phyloP scores from a whole-genome alignment of 1,140 invertebrate genomes.

The Caenorhabditis briggsae region DNA sequence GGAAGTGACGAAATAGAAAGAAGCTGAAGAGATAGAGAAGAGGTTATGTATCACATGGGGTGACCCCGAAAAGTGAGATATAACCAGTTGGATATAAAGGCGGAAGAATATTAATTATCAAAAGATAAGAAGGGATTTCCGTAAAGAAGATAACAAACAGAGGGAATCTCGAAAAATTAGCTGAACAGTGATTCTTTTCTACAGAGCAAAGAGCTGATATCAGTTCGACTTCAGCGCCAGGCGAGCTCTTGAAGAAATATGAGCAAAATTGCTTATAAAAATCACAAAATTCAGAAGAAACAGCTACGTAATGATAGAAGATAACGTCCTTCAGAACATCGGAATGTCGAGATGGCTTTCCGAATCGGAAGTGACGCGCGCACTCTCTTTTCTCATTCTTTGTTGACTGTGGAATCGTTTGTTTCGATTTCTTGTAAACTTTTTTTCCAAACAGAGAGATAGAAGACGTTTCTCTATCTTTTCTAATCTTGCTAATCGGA shows the following conservation, averaged over 20 bases:
- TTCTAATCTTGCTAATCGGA: slow-evolving; percentile 32
- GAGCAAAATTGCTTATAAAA: too few species aligned
- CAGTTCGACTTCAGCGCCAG: too few species aligned
- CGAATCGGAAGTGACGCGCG: slow-evolving; percentile 41
- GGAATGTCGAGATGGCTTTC: slow-evolving; percentile 31
- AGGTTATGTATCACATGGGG: background rate
- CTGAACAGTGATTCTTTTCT: too few species aligned
- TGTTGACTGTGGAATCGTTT: slow-evolving; percentile 28
- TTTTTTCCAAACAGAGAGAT: slow-evolving; percentile 1
- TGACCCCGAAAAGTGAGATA: slow-evolving; percentile 14
- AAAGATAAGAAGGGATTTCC: too few species aligned
- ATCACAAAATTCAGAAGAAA: too few species aligned
- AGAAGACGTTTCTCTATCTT: background rate
- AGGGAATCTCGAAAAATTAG: too few species aligned
- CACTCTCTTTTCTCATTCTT: background rate
- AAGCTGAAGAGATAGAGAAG: background rate
- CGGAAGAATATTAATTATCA: slow-evolving; percentile 39
- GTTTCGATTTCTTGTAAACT: slow-evolving; percentile 39
- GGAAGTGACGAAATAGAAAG: background rate
- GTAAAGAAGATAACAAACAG: too few species aligned
- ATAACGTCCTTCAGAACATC: slow-evolving; percentile 50
- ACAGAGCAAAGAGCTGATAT: too few species aligned
- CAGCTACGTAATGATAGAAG: background rate
- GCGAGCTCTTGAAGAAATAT: too few species aligned
- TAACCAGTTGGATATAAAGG: background rate